Evolutionary conservation across 2,113 vertebrate species (phyloP), one percentile per base, ranked within the genome.

Genomic region (Saiga tatarica): DNA sequence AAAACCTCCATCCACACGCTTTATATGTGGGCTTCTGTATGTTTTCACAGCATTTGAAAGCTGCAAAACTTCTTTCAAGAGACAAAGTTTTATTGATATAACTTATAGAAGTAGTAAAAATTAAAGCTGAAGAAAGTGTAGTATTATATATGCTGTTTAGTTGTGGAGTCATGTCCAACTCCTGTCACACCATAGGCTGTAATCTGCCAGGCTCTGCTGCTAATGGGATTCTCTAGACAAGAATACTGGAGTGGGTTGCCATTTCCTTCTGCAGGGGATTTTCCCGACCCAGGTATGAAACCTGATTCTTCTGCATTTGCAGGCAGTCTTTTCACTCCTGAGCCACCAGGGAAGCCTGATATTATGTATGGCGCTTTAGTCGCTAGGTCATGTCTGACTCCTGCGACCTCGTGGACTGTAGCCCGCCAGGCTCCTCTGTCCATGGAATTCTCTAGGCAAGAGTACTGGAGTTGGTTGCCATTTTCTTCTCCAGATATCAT

Each of bases 381-480:
- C 2, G 8, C 8, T 36, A 67, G 7, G 64, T 67, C 4, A 0
- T 67, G 17, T 36, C 64, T 0, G 4, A 1, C 8, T 67, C 33
- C 64, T 67, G 64, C 0, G 4, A 67, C 64, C 64, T 9, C 4
- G 0, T 67, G 64, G 64, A 67, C 17, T 36, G 33, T 67, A 67
- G 64, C 64, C 64, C 1, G 0, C 64, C 64, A 67, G n/a, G 33
- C 33, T 67, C 64, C n/a, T 71, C 64, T 36, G 64, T 36, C 64
- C 64, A 71, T 21, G n/a, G 17, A 9, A 21, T 71, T 36, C n/a
- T 71, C n/a, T 9, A 36, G n/a, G n/a, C 17, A 71, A 36, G 64
- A 71, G 21, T 71, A 71, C n/a, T 71, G n/a, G 17, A 36, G 1
- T 36, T n/a, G 64, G n/a, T 36, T 71, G 64, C 64, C n/a, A 36